phyloP scores from a whole-genome alignment of 30 jellyfish, hydroid and myxozoan genomes.

The Sanderia malayensis region DNA sequence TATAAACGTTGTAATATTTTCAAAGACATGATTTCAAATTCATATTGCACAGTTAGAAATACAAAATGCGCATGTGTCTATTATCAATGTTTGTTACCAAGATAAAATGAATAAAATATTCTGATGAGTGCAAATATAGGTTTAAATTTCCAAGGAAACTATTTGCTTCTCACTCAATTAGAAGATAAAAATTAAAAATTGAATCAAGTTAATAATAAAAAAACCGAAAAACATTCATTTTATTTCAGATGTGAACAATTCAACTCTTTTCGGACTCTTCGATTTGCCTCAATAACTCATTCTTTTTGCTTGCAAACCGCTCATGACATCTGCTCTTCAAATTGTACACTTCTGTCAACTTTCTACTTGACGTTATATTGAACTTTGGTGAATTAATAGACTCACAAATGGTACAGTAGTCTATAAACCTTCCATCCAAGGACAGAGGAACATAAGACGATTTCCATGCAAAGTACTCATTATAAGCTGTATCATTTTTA shows the following conservation, averaged over 20 bases:
- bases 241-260: not conserved
- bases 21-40: too few species aligned
- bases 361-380: not conserved
- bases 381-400: conserved; percentile 10
- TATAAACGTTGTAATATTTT: too few species aligned
- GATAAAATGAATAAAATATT: too few species aligned
- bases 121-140: too few species aligned
- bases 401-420: conserved; percentile 41
- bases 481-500: conserved; percentile 70
- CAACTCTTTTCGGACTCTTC: conserved; percentile 11
- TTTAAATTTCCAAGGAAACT: too few species aligned
- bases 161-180: too few species aligned
- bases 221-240: too few species aligned
- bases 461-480: conserved; percentile 74
- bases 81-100: too few species aligned
- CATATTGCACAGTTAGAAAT: too few species aligned
- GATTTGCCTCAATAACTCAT: conserved; percentile 18
- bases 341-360: conserved; percentile 30
- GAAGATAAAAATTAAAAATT: too few species aligned
- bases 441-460: conserved; percentile 20
- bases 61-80: too few species aligned
- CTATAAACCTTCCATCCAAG: not conserved
- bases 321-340: conserved; percentile 27
- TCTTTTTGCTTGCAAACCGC: not conserved
- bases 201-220: too few species aligned